Evolutionary conservation across 2,797 vertebrate species (phyloP).

Genomic region (Oreochromis grahami): DNA sequence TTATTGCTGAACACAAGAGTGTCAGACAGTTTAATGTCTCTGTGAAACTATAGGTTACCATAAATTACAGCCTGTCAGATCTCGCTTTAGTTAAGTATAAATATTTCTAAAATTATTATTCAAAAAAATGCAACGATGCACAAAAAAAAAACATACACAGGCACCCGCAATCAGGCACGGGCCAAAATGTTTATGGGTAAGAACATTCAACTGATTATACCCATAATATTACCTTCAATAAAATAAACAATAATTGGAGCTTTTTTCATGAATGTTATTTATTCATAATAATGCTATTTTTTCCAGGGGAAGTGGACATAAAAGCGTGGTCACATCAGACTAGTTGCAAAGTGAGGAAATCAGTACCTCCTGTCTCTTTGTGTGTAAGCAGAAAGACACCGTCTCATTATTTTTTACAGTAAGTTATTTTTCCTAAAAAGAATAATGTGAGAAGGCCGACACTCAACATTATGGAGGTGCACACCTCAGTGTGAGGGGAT

Average conservation of each 20-base stretch:
- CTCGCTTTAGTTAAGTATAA: not conserved
- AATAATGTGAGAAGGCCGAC: not conserved
- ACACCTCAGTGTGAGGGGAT: not conserved
- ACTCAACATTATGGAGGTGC: not conserved
- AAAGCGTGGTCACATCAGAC: not conserved
- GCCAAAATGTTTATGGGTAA: not conserved
- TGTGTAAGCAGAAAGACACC: not conserved
- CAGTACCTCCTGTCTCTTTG: not conserved
- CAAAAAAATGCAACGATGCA: not conserved
- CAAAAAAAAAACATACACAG: not conserved
- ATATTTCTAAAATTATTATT: rapidly evolving
- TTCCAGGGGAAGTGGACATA: not conserved
- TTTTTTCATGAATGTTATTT: not conserved
- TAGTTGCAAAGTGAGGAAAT: not conserved
- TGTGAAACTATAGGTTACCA: not conserved
- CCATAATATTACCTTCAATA: not conserved
- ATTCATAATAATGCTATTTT: not conserved
- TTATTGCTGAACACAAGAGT: not conserved
- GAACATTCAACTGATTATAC: not conserved
- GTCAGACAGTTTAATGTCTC: not conserved
- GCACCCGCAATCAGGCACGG: rapidly evolving
- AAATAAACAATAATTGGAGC: not conserved
- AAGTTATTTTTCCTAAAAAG: no score
- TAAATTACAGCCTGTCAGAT: rapidly evolving
- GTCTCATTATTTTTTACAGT: no score